Conservation (phyloP, 2,888 invertebrate genomes). For the Harpagoxenus sublaevis region DNA sequence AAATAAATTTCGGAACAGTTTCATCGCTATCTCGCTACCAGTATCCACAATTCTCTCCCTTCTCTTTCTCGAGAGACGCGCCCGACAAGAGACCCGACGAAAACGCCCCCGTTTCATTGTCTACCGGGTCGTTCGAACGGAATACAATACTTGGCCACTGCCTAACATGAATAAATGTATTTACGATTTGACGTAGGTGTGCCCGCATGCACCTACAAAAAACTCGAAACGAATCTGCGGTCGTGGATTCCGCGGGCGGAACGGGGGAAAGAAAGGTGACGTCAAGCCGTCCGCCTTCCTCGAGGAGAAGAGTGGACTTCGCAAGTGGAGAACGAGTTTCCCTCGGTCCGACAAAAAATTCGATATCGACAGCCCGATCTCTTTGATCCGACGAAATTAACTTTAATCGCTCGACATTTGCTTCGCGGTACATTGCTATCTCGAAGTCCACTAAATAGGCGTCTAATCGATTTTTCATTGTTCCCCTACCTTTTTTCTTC, state of each 20-base stretch:
- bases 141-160: constrained; percentile 84
- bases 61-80: constrained; percentile 49
- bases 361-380: constrained; percentile 62
- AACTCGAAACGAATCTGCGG: constrained; percentile 73
- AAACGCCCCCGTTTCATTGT: constrained; percentile 85
- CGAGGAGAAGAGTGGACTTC: constrained; percentile 62
- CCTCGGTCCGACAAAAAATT: constrained; percentile 52
- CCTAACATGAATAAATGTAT: constrained; percentile 85
- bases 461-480: constrained; percentile 56
- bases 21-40: constrained; percentile 53
- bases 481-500: neutral
- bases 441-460: constrained; percentile 34
- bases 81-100: constrained; percentile 77
- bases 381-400: constrained; percentile 64
- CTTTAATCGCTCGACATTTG: constrained; percentile 56
- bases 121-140: constrained; percentile 79
- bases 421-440: constrained; percentile 33
- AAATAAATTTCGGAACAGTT: constrained; percentile 64
- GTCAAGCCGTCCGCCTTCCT: constrained; percentile 49
- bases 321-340: constrained; percentile 74
- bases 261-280: constrained; percentile 54
- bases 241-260: constrained; percentile 69
- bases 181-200: constrained; percentile 84
- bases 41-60: constrained; percentile 11
- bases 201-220: constrained; percentile 77